These are phyloP conservation scores for Lepus americanus DNA, from an alignment of 2,113 vertebrate genomes.

Conservation along the genomic window DNA sequence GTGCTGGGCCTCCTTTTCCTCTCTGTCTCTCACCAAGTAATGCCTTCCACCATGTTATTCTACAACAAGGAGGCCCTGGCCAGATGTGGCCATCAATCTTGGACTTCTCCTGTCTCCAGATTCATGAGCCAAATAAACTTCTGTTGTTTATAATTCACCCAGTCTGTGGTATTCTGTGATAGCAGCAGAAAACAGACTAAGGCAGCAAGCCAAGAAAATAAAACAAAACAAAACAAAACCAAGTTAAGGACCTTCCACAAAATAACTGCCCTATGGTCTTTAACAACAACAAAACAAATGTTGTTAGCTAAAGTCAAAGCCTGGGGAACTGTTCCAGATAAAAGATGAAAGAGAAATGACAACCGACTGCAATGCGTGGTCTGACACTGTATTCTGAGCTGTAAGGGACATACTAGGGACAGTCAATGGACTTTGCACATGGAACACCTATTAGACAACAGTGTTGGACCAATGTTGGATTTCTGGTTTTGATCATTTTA, in stretches of 20 bases:
- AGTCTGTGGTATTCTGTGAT: too few relatives aligned
- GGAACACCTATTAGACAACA: not conserved
- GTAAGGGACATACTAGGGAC: not conserved
- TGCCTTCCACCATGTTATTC: too few relatives aligned
- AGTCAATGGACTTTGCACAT: not conserved
- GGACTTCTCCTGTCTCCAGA: too few relatives aligned
- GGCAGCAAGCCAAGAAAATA: not conserved
- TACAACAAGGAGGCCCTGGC: too few relatives aligned
- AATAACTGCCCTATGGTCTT: not conserved
- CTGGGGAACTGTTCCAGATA: not conserved
- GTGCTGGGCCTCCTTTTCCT: too few relatives aligned
- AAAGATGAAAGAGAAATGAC: not conserved
- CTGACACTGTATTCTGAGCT: not conserved
- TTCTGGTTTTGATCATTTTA: slow-evolving; percentile 37
- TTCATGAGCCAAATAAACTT: too few relatives aligned
- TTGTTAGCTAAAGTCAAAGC: not conserved
- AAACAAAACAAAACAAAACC: not conserved
- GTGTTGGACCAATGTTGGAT: not conserved
- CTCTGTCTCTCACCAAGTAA: too few relatives aligned
- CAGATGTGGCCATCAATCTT: too few relatives aligned
- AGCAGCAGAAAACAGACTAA: too few relatives aligned
- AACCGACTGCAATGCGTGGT: not conserved
- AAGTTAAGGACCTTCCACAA: slow-evolving; percentile 11
- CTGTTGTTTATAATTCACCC: too few relatives aligned
- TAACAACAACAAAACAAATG: not conserved